phyloP scores from a whole-genome alignment of 1,140 invertebrate genomes.

The Manduca sexta region DNA sequence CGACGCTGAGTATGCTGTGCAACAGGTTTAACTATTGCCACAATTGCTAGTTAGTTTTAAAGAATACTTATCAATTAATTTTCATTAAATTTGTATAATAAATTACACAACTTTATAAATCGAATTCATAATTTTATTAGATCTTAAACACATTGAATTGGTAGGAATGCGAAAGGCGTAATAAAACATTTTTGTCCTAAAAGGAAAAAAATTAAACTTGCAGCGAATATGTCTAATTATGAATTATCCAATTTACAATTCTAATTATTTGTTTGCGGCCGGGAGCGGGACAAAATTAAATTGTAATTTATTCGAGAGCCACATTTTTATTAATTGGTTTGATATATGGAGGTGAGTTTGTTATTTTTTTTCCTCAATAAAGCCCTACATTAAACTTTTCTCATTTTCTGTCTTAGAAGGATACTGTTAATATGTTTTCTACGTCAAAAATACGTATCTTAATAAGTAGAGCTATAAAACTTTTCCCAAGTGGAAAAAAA shows the following conservation, averaged over 20 bases:
- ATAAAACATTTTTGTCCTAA: neutral
- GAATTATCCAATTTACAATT: conserved; percentile 56
- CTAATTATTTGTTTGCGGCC: conserved; percentile 54
- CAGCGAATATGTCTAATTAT: conserved; percentile 37
- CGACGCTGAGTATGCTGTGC: conserved; percentile 27
- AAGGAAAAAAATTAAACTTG: neutral
- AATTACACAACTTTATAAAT: too few relatives aligned
- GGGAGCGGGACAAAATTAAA: conserved; percentile 35
- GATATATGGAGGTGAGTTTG: conserved; percentile 17
- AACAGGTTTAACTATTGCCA: conserved; percentile 58
- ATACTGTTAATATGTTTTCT: too few relatives aligned
- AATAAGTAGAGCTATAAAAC: too few relatives aligned
- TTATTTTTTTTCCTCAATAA: neutral
- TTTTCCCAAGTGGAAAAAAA: too few relatives aligned
- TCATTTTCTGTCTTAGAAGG: too few relatives aligned
- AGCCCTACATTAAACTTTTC: too few relatives aligned
- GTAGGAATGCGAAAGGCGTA: too few relatives aligned
- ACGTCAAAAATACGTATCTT: too few relatives aligned
- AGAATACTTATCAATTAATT: too few relatives aligned
- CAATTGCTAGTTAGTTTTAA: neutral
- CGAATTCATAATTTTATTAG: too few relatives aligned
- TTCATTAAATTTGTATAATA: too few relatives aligned
- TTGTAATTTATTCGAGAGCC: conserved; percentile 53
- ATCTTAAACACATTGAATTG: too few relatives aligned
- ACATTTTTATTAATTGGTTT: conserved; percentile 46